Evolutionary conservation across 2,797 vertebrate species (phyloP).

Genomic region (Chelidonichthys spinosus): DNA sequence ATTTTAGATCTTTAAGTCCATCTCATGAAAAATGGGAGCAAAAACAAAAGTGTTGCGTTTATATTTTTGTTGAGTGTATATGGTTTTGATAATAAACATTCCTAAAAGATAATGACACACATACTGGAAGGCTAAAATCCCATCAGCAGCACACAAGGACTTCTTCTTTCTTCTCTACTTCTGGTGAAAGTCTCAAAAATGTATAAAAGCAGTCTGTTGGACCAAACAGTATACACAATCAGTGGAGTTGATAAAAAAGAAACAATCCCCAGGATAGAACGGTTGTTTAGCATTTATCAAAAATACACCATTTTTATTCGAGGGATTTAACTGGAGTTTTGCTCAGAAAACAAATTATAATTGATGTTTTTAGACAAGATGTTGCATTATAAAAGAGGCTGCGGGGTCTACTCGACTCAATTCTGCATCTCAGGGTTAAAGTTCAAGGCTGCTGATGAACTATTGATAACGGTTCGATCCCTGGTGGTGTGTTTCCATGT

Average conservation of each 20-base stretch:
- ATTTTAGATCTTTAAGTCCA: too few relatives aligned
- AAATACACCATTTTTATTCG: constrained; percentile 7
- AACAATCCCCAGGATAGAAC: background rate
- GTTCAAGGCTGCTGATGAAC: constrained; percentile 53
- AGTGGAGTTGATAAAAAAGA: background rate
- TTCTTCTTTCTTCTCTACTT: background rate
- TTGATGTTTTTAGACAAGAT: background rate
- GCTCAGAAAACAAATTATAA: constrained; percentile 15
- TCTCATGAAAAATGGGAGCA: too few relatives aligned
- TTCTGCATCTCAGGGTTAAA: constrained; percentile 31
- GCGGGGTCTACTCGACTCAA: background rate
- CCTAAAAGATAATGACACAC: background rate
- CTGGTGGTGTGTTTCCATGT: constrained; percentile 50
- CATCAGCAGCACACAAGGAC: background rate
- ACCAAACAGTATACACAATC: background rate
- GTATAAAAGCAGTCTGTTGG: background rate
- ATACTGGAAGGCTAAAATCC: background rate
- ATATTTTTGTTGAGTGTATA: too few relatives aligned
- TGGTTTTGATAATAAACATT: background rate
- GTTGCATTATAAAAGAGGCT: constrained; percentile 28
- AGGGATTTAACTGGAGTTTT: background rate
- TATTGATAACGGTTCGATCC: constrained; percentile 54
- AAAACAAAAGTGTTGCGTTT: too few relatives aligned
- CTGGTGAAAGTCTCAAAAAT: background rate
- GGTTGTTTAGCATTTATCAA: background rate